Base-by-base conservation (phyloP, 2,888 invertebrate genomes). In the Biston stratarius region DNA sequence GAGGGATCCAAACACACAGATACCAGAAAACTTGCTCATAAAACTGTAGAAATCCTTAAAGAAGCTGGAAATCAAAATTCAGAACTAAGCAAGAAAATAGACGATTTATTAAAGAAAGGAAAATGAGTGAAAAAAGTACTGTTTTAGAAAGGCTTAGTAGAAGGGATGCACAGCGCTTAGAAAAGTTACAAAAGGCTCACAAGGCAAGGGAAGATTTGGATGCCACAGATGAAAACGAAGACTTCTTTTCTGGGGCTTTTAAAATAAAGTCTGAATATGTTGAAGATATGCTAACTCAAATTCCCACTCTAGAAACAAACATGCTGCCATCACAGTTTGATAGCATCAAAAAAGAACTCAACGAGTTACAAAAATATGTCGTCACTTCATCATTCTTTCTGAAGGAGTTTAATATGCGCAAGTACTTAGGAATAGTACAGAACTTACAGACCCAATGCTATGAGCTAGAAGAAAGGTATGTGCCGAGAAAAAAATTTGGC, bases 401-500 rank as follows among this genome's bases (percentile, higher is more conserved):
- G 3, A 96, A 97, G 65, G 96, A 96, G 61, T 98, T 97, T 76
- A 97, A 97, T 78, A 95, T 98, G 83, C 95, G 97, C 82, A 96
- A 96, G 80, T 97, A 96, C 80, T 96, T 97, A 79, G 96, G 96
- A 76, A 95, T 95, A 33, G 92, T 97, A 3, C 96, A 97, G 81
- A 95, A 96, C 64, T 84, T 98, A 47, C 96, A 96, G 78, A 94
- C 94, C n/a, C 95, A 95, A 83, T 95, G 96, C 51, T 96, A 96
- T 60, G 96, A 96, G 71, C 89, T 96, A 40, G 97, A 97, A 85
- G 95, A 96, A 33, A 94, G 94, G 65, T 93, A 97, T 74, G 86
- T 97, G 63, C 98, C 98, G 0, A 96, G 97, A 78, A 97, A 97
- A 83, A 98, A 97, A 83, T 98, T 98, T 91, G 97, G 97, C 0